phyloP scores from a whole-genome alignment of 1,140 invertebrate genomes.

The Philaenus spumarius region DNA sequence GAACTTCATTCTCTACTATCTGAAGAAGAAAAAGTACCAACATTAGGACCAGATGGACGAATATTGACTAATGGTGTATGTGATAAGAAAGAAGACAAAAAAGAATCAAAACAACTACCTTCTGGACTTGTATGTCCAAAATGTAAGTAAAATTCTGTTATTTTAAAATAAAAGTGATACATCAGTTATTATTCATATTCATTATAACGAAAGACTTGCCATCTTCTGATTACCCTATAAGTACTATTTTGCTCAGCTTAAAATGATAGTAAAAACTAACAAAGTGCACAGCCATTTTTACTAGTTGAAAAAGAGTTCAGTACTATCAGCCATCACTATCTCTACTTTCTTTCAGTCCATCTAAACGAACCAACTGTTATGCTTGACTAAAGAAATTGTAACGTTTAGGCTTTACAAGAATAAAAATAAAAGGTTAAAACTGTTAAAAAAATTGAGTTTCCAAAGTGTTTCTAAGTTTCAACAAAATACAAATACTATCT shows the following conservation, averaged over 20 bases:
- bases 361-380: too few relatives aligned
- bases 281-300: constrained; percentile 63
- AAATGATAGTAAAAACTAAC: constrained; percentile 43
- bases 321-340: too few relatives aligned
- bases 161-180: neutral
- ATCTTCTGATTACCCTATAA: neutral
- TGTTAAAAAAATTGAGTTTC: too few relatives aligned
- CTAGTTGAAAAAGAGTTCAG: constrained; percentile 53
- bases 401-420: too few relatives aligned
- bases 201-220: neutral
- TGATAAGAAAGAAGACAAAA: neutral
- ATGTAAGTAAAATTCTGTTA: neutral
- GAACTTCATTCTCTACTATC: constrained; percentile 17
- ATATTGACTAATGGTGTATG: constrained; percentile 2
- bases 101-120: neutral
- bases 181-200: neutral
- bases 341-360: too few relatives aligned
- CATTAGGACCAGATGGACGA: constrained; percentile 21
- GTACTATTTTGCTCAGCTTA: constrained; percentile 31
- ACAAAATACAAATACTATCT: too few relatives aligned
- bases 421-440: too few relatives aligned
- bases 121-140: neutral
- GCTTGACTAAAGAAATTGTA: too few relatives aligned
- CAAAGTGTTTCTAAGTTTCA: too few relatives aligned
- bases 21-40: constrained; percentile 6